Evolutionary conservation across 2,113 vertebrate species (phyloP).

Genomic region (Anoura caudifer): DNA sequence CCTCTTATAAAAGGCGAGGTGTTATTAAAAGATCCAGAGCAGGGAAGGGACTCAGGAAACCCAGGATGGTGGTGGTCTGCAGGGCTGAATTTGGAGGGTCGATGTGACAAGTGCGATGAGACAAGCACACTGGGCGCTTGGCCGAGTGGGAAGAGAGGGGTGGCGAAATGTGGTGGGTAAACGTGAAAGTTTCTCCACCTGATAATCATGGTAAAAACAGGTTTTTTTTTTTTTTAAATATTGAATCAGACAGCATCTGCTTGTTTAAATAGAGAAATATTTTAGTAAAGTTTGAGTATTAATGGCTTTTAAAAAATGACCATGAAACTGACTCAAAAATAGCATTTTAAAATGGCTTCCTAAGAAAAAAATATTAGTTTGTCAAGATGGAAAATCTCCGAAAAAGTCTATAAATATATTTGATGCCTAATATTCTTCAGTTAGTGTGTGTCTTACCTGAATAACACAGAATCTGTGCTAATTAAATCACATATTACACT

Average conservation of each 20-base stretch:
- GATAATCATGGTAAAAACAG: not conserved
- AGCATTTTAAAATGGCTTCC: not conserved
- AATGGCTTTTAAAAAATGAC: not conserved
- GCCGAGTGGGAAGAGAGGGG: not conserved
- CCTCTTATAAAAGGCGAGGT: not conserved
- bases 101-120: not conserved
- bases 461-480: not conserved
- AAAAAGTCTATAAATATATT: not conserved
- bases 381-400: not conserved
- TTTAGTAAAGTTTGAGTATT: not conserved
- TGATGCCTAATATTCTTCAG: not conserved
- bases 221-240: not conserved
- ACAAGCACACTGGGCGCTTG: not conserved
- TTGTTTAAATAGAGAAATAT: not conserved
- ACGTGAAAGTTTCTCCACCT: not conserved
- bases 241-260: not conserved
- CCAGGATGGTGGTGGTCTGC: not conserved
- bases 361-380: conserved; percentile 18
- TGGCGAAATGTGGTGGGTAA: not conserved
- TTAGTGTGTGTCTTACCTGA: not conserved
- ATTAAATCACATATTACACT: conserved; percentile 42
- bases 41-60: not conserved
- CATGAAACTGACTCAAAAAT: not conserved
- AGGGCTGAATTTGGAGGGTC: not conserved
- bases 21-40: not conserved